Evolutionary conservation across 2,888 invertebrate species (phyloP).

Genomic region (Aleiodes leptofemur): DNA sequence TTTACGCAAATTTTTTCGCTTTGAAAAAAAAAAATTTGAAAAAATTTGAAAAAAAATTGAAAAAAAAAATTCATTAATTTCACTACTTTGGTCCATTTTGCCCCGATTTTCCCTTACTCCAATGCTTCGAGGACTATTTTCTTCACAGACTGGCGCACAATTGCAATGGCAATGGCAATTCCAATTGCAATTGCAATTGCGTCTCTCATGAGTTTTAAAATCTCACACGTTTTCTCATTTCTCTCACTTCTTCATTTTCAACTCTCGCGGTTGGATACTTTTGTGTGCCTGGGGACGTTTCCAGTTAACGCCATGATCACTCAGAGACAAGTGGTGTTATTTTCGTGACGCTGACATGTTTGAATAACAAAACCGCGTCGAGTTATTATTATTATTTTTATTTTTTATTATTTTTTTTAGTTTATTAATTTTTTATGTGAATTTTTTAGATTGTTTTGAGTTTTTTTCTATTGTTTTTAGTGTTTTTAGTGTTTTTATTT

Average conservation of each 20-base stretch:
- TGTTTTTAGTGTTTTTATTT: no score
- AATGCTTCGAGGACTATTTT: conserved; percentile 14
- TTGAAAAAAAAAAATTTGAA: no score
- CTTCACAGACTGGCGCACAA: neutral
- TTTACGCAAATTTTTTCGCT: no score
- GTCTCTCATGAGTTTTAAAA: neutral
- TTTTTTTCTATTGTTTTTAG: no score
- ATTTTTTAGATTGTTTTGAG: no score
- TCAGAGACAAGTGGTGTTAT: conserved; percentile 14
- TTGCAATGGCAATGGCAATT: no score
- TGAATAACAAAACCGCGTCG: neutral
- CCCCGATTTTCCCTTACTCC: neutral
- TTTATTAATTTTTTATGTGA: no score
- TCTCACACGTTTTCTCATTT: conserved; percentile 13
- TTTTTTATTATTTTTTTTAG: neutral
- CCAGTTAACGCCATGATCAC: conserved; percentile 7
- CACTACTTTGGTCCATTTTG: no score
- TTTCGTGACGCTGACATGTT: neutral
- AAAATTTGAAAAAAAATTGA: no score
- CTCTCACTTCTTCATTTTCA: conserved; percentile 12
- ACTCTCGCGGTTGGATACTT: conserved; percentile 4
- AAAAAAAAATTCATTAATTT: no score
- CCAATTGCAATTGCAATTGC: neutral
- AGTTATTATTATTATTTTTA: neutral
- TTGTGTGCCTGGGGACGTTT: neutral